These are phyloP conservation scores for Morpho deidamia DNA, from an alignment of 2,888 invertebrate genomes.

Conservation along the genomic window DNA sequence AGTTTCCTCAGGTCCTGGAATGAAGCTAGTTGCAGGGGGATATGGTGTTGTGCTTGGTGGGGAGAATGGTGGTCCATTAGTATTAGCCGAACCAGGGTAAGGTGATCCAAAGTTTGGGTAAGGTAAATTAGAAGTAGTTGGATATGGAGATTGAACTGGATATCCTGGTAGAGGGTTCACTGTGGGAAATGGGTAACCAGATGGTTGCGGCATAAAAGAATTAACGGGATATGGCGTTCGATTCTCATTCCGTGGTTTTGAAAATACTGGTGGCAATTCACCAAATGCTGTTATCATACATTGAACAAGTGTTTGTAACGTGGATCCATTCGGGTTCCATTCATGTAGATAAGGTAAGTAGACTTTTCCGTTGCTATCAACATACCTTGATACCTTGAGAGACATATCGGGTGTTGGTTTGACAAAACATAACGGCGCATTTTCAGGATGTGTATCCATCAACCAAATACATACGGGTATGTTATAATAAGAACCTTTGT, in stretches of 20 bases:
- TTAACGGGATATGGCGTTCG: conserved; percentile 80
- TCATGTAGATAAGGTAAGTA: conserved; percentile 98
- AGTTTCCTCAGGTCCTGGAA: conserved; percentile 56
- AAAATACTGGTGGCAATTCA: conserved; percentile 95
- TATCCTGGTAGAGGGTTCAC: conserved; percentile 46
- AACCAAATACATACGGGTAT: conserved; percentile 98
- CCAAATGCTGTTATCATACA: conserved; percentile 95
- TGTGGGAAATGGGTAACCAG: conserved; percentile 63
- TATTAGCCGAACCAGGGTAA: conserved; percentile 51
- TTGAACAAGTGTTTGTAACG: conserved; percentile 92
- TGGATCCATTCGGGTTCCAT: conserved; percentile 91
- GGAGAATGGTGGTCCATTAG: conserved; percentile 44
- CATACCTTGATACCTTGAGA: conserved; percentile 95
- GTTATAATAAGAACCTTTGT: conserved; percentile 93
- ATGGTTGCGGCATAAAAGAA: conserved; percentile 63
- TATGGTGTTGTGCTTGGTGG: conserved; percentile 48
- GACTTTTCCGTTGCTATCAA: conserved; percentile 96
- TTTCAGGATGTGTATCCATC: conserved; percentile 97
- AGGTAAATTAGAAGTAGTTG: conserved; percentile 60
- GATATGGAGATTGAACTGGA: conserved; percentile 60
- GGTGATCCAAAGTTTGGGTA: conserved; percentile 73
- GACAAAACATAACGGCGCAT: conserved; percentile 96
- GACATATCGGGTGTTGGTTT: conserved; percentile 97
- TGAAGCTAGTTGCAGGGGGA: conserved; percentile 45
- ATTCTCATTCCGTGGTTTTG: conserved; percentile 80